phyloP scores from a whole-genome alignment of 2,888 invertebrate genomes.

The Euspilapteryx auroguttella region DNA sequence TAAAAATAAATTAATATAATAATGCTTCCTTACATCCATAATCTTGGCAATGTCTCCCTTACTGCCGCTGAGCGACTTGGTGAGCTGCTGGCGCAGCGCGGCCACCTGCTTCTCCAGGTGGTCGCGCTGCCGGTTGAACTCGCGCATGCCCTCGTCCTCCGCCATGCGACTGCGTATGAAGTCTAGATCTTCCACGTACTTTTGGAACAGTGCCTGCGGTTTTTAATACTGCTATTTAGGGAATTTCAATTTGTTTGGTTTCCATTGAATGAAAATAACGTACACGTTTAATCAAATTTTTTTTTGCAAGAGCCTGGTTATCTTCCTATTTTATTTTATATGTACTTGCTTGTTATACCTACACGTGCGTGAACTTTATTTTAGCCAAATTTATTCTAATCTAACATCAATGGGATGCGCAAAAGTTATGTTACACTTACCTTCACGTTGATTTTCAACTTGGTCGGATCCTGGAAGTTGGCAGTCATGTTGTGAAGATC shows the following conservation, averaged over 20 bases:
- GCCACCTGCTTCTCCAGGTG: slow-evolving; percentile 71
- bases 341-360: too few relatives aligned
- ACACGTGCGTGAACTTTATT: too few relatives aligned
- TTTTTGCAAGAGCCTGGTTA: too few relatives aligned
- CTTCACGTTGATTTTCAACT: slow-evolving; percentile 57
- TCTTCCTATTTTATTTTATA: too few relatives aligned
- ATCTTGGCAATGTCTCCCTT: slow-evolving; percentile 65
- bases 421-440: too few relatives aligned
- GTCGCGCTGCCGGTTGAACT: slow-evolving; percentile 79
- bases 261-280: too few relatives aligned
- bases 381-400: too few relatives aligned
- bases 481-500: slow-evolving; percentile 81
- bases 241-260: too few relatives aligned
- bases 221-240: too few relatives aligned
- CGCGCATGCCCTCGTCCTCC: slow-evolving; percentile 72
- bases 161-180: slow-evolving; percentile 67
- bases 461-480: slow-evolving; percentile 75
- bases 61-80: slow-evolving; percentile 35
- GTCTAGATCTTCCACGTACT: slow-evolving; percentile 71
- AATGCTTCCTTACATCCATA: slow-evolving; percentile 66
- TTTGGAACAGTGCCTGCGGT: slow-evolving; percentile 69
- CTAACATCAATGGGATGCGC: too few relatives aligned
- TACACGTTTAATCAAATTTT: too few relatives aligned
- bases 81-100: slow-evolving; percentile 27
- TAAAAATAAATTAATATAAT: too few relatives aligned